A percentile compares a stretch with the other conserved stretches of the same genome.
phyloP scores from a whole-genome alignment of 92 coral and sea anemone genomes.

The Hydrozoanthus gracilis region DNA sequence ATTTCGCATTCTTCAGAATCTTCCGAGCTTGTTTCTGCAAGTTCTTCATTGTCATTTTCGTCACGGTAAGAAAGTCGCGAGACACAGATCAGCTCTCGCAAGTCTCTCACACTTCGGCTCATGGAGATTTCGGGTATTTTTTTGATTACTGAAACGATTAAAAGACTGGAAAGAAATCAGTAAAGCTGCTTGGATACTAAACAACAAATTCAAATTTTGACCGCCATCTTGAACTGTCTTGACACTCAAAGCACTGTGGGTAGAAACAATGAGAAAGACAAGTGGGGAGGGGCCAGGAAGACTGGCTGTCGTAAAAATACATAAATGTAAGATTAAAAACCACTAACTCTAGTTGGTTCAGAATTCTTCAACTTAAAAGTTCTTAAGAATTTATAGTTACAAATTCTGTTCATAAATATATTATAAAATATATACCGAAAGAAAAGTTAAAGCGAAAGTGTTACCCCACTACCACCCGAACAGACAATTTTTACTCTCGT shows the following conservation, averaged over 20 bases:
- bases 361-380: no score
- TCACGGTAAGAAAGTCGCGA: constrained; percentile 91
- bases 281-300: not conserved
- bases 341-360: no score
- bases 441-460: not conserved
- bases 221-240: constrained; percentile 77
- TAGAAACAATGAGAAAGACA: not conserved
- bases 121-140: constrained; percentile 27
- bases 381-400: no score
- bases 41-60: constrained; percentile 69
- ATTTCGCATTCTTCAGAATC: constrained; percentile 44
- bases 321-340: no score
- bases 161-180: not conserved
- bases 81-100: constrained; percentile 85
- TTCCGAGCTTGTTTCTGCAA: constrained; percentile 29
- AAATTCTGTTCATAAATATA: no score
- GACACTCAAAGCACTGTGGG: constrained; percentile 28
- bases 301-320: no score
- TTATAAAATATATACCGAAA: not conserved
- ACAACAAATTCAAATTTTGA: constrained; percentile 41
- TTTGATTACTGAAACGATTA: no score
- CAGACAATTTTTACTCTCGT: constrained; percentile 7
- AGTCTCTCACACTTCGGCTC: constrained; percentile 91
- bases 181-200: constrained; percentile 55
- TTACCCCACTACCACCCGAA: not conserved